Conservation (phyloP, 2,797 vertebrate species). For the Acipenser ruthenus region DNA sequence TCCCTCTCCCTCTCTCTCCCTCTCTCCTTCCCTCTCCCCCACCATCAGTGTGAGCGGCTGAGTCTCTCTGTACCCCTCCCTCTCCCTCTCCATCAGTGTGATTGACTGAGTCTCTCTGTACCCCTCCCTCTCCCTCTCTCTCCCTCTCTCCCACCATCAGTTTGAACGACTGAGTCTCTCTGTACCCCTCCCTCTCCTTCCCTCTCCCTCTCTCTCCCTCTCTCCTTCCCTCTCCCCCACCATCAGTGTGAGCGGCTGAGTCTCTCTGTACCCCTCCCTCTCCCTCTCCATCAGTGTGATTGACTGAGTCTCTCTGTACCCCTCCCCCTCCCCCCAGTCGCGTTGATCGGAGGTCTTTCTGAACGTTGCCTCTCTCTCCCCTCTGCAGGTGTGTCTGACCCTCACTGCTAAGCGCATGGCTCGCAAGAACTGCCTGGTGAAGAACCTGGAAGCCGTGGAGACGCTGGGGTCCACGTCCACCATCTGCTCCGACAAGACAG, state of each 20-base stretch:
- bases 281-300: neutral
- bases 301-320: neutral
- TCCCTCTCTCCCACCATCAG: neutral
- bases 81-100: too few relatives aligned
- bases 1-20: too few relatives aligned
- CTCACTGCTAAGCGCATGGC: constrained; percentile 89
- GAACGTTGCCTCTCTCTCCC: neutral
- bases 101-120: too few relatives aligned
- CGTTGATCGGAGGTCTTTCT: neutral
- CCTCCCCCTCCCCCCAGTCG: neutral
- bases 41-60: constrained; percentile 34
- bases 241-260: constrained; percentile 32
- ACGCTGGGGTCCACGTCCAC: constrained; percentile 87
- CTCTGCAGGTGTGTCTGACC: constrained; percentile 76
- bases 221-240: too few relatives aligned
- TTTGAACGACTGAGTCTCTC: neutral
- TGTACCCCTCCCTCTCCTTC: too few relatives aligned
- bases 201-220: too few relatives aligned
- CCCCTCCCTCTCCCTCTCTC: too few relatives aligned
- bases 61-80: neutral
- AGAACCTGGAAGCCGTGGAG: constrained; percentile 86
- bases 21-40: neutral
- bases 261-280: neutral
- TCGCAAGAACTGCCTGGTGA: constrained; percentile 84
- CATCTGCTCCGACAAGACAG: constrained; percentile 89